phyloP scores from a whole-genome alignment of 2,888 invertebrate genomes.

The Rapana venosa region DNA sequence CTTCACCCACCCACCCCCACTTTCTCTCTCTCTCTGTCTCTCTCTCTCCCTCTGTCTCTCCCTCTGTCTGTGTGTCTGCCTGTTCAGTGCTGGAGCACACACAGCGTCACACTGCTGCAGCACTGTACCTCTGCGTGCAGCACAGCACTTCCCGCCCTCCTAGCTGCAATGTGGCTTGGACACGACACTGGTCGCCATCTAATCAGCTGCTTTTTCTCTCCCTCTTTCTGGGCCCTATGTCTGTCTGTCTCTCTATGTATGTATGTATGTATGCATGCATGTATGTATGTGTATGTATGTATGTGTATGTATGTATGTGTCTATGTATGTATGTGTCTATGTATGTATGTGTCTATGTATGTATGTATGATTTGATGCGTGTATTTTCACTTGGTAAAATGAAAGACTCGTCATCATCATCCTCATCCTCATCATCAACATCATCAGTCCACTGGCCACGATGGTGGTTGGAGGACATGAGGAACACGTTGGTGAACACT shows the following conservation, averaged over 20 bases:
- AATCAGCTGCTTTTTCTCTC: not conserved
- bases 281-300: slow-evolving; percentile 13
- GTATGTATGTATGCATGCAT: slow-evolving; percentile 8
- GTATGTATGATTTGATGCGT: slow-evolving; percentile 15
- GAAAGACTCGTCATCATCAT: too few species aligned
- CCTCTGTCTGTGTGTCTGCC: not conserved
- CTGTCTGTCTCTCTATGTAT: not conserved
- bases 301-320: slow-evolving; percentile 28
- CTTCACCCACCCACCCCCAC: not conserved
- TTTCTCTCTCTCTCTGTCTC: slow-evolving; percentile 11
- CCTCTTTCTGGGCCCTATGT: not conserved
- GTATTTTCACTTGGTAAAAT: not conserved
- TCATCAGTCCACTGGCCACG: too few species aligned
- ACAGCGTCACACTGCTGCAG: not conserved
- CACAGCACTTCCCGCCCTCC: not conserved
- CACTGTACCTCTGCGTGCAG: not conserved
- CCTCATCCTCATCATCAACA: too few species aligned
- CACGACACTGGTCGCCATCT: not conserved
- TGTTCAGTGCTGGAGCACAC: not conserved
- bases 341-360: slow-evolving; percentile 18
- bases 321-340: slow-evolving; percentile 21
- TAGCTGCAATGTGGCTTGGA: not conserved
- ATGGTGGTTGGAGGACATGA: too few species aligned
- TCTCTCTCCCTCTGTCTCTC: slow-evolving; percentile 1
- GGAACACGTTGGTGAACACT: too few species aligned